These are phyloP conservation scores for Heliconius charithonia DNA, from an alignment of 2,888 invertebrate genomes.

Conservation along the genomic window DNA sequence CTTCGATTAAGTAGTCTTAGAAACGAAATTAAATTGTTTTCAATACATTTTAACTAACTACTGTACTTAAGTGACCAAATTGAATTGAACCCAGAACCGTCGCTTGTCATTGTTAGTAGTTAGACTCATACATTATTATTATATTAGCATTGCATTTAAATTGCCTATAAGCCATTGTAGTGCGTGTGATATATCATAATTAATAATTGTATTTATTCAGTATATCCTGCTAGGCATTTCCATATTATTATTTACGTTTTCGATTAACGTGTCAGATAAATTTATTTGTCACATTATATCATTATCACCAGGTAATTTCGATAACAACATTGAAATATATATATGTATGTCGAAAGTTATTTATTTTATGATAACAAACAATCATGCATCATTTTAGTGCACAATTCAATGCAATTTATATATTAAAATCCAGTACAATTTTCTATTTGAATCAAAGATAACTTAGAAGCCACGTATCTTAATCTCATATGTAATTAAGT, in stretches of 20 bases:
- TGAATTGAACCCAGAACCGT: background rate
- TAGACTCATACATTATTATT: conserved; percentile 39
- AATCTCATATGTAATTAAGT: conserved; percentile 49
- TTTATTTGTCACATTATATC: conserved; percentile 26
- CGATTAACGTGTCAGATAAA: conserved; percentile 30
- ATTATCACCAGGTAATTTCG: conserved; percentile 8
- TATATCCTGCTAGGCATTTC: conserved; percentile 29
- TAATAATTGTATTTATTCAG: conserved; percentile 39
- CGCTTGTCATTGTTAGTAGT: background rate
- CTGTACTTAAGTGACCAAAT: background rate
- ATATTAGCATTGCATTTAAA: conserved; percentile 50
- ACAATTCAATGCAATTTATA: background rate
- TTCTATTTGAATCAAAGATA: background rate
- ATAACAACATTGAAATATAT: conserved; percentile 7
- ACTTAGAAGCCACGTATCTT: conserved; percentile 42
- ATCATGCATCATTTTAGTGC: background rate
- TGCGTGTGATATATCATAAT: conserved; percentile 33
- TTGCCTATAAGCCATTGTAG: conserved; percentile 39
- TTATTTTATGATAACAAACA: background rate
- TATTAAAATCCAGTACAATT: conserved; percentile 10
- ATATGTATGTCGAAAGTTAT: background rate
- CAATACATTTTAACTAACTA: background rate
- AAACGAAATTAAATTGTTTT: conserved; percentile 55
- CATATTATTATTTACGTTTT: conserved; percentile 33
- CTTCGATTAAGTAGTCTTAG: conserved; percentile 71